Evolutionary conservation across 2,797 vertebrate genomes (phyloP).

Genomic region (Cottoperca gobio): DNA sequence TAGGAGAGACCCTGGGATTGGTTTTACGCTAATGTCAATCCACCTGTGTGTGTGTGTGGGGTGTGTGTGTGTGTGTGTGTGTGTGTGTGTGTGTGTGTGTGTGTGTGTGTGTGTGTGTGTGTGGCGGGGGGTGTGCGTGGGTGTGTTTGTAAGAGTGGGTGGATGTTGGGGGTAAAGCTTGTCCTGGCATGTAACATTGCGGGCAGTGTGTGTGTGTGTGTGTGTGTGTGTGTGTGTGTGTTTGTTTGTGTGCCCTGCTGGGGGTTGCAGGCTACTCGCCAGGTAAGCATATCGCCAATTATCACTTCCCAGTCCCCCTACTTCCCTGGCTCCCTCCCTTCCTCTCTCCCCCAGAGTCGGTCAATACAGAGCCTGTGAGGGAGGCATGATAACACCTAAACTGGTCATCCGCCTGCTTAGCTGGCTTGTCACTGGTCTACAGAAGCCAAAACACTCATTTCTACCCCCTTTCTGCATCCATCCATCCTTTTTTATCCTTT

Average conservation of each 20-base stretch:
- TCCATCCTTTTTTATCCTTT: slow-evolving; percentile 56
- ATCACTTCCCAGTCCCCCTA: slow-evolving; percentile 80
- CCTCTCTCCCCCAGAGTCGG: slow-evolving; percentile 29
- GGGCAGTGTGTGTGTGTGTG: slow-evolving; percentile 24
- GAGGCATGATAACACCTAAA: slow-evolving; percentile 64
- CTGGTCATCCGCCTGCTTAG: slow-evolving; percentile 54
- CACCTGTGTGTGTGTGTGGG: slow-evolving; percentile 55
- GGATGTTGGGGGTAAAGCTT: slow-evolving; percentile 50
- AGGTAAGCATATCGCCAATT: slow-evolving; percentile 86
- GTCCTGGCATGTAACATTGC: slow-evolving; percentile 57
- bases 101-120: slow-evolving; percentile 35
- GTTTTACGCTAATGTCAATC: slow-evolving; percentile 79
- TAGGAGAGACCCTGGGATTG: slow-evolving; percentile 73
- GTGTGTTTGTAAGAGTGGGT: slow-evolving; percentile 30
- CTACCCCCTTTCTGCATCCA: slow-evolving; percentile 24
- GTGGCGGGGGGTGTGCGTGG: slow-evolving; percentile 31
- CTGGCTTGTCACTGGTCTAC: slow-evolving; percentile 45
- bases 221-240: slow-evolving; percentile 51
- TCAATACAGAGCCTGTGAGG: slow-evolving; percentile 61
- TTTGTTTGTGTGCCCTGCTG: slow-evolving; percentile 61
- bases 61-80: slow-evolving; percentile 31
- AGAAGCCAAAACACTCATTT: slow-evolving; percentile 62
- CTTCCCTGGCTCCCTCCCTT: slow-evolving; percentile 22
- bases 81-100: slow-evolving; percentile 30
- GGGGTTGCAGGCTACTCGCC: slow-evolving; percentile 77